These are phyloP conservation scores for Cyclura pinguis DNA, from an alignment of 2,797 vertebrate genomes.

Conservation along the genomic window DNA sequence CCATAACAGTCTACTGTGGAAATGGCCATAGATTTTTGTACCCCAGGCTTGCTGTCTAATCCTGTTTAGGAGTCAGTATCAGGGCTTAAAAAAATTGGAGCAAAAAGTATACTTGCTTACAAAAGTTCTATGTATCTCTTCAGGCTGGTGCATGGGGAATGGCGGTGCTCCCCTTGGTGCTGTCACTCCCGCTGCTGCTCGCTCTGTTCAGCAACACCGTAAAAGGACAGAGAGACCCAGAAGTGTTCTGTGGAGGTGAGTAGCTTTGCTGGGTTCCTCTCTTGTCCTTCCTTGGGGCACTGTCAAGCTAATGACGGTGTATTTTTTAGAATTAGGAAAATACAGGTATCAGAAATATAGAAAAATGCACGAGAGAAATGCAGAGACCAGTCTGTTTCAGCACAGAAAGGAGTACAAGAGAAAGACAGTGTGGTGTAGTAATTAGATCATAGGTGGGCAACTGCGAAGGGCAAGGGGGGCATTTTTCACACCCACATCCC, in stretches of 20 bases:
- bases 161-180: not conserved
- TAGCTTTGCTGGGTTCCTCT: not conserved
- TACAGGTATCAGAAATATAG: not conserved
- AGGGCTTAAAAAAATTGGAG: not conserved
- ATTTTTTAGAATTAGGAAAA: not conserved
- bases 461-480: no score
- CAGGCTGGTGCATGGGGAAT: conserved; percentile 28
- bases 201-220: not conserved
- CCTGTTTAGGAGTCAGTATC: not conserved
- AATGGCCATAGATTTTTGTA: not conserved
- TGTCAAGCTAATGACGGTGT: no score
- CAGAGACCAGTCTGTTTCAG: not conserved
- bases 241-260: conserved; percentile 60
- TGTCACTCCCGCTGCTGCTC: conserved; percentile 10
- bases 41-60: not conserved
- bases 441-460: not conserved
- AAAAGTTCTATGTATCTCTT: not conserved
- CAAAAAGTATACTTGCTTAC: not conserved
- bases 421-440: not conserved
- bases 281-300: not conserved
- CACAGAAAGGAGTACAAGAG: not conserved
- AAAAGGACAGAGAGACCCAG: conserved; percentile 34
- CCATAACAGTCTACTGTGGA: no score
- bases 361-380: not conserved
- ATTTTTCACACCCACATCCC: no score